A percentile compares a stretch with the other conserved stretches of the same genome.
Evolutionary conservation across 2,113 vertebrate species (phyloP).

Genomic region (Salminus brasiliensis): DNA sequence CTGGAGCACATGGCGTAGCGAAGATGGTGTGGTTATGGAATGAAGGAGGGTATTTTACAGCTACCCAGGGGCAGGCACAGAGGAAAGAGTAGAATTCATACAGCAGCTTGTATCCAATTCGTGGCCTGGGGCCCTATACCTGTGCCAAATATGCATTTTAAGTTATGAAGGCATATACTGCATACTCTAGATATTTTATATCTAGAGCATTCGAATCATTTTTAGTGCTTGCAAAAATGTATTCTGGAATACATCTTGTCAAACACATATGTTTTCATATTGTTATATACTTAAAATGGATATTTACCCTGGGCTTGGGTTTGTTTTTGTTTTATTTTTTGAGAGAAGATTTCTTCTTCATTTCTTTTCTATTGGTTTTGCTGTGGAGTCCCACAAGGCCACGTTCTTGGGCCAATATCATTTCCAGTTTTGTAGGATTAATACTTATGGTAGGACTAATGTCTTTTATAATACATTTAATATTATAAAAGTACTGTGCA

Average conservation of each 20-base stretch:
- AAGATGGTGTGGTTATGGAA: constrained; percentile 34
- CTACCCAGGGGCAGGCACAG: neutral
- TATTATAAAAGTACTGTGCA: too few relatives aligned
- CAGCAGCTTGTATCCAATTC: neutral
- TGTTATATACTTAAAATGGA: constrained; percentile 31
- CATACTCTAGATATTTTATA: constrained; percentile 26
- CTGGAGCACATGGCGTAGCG: constrained; percentile 14
- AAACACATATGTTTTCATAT: constrained; percentile 8
- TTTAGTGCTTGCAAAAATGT: constrained; percentile 28
- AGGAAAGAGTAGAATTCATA: neutral
- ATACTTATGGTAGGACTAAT: too few relatives aligned
- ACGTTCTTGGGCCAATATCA: neutral
- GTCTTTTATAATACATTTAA: too few relatives aligned
- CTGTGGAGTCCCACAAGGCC: neutral
- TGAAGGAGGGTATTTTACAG: neutral
- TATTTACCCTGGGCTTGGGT: constrained; percentile 4
- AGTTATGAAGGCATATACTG: constrained; percentile 8
- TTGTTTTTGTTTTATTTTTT: neutral
- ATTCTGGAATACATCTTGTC: constrained; percentile 28
- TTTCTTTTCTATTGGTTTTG: too few relatives aligned
- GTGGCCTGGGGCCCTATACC: neutral
- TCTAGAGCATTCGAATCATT: constrained; percentile 24
- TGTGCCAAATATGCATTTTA: constrained; percentile 21
- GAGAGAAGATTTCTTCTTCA: neutral
- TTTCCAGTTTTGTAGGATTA: neutral